Conservation (phyloP, 2,888 invertebrate species). For the Drosophila lutescens region DNA sequence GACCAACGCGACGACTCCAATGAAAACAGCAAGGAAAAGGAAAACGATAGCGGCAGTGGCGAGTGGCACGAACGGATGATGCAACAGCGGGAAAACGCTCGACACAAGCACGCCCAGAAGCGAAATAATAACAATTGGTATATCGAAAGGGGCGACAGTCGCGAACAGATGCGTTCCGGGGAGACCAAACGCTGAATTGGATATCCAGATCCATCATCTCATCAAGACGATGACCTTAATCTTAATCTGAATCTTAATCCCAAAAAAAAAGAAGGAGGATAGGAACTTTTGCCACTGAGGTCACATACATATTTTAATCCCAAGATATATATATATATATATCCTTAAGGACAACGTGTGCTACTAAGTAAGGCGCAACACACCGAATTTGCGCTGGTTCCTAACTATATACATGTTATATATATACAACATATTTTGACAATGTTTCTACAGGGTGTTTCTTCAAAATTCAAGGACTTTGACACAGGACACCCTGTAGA, state of each 20-base stretch:
- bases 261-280: background rate
- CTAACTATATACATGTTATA: slow-evolving; percentile 3
- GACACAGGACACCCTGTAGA: background rate
- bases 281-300: background rate
- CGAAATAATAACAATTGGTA: slow-evolving; percentile 81
- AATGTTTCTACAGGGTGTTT: slow-evolving; percentile 10
- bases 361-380: slow-evolving; percentile 6
- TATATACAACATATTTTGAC: slow-evolving; percentile 7
- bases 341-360: slow-evolving; percentile 36
- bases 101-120: slow-evolving; percentile 69
- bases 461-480: no score
- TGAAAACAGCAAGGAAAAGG: slow-evolving; percentile 8
- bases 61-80: slow-evolving; percentile 82
- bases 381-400: slow-evolving; percentile 31
- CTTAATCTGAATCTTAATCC: no score
- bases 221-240: slow-evolving; percentile 1
- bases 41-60: slow-evolving; percentile 57
- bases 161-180: slow-evolving; percentile 76
- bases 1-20: background rate
- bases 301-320: slow-evolving; percentile 26
- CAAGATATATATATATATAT: slow-evolving; percentile 9
- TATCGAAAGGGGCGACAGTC: slow-evolving; percentile 79
- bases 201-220: background rate
- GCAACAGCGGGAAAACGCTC: slow-evolving; percentile 78
- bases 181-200: slow-evolving; percentile 47